Base-by-base conservation (phyloP, 1,140 invertebrate genomes). In the Tetraneura akinire region DNA sequence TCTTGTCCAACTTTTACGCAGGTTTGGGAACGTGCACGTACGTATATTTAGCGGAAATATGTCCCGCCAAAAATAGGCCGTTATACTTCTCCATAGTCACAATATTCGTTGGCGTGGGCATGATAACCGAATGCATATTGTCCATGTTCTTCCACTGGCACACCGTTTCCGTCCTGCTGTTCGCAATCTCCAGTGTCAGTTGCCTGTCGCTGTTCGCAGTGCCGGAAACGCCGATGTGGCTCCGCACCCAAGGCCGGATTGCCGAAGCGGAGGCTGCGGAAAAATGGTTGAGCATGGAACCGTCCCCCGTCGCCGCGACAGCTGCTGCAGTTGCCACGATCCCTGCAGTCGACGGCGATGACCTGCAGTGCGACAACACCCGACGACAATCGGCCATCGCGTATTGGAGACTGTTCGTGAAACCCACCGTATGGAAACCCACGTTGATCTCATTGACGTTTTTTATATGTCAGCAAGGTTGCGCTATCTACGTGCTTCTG, bases 401-500 rank as follows among this genome's bases (percentile, higher is more conserved):
- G 82, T 84, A 89, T 18, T 86, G 87, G 82, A 87, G 88, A 80
- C 87, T 87, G 82, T 85, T 86, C 37, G 4, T n/a, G 21, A 8
- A 14, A 1, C 55, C 51, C 1, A 1, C 84, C 51, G 86, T 88
- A 0, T 85, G 91, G 81, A 91, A 91, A 82, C 91, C 91, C 0
- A 91, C 92, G 82, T 81, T 88, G 1, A 87, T 91, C 4, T 85
- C 92, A 0, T 85, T 91, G 3, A 80, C 86, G 0, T 89, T 92
- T 84, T 92, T 92, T 85, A 83, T 90, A 6, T 89, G 91, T 80
- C 91, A 92, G 87, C 91, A 92, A 83, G 86, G 91, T 71, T 90
- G 89, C 0, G 91, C 91, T 4, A 91, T 92, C 26, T 92, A 94
- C 85, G 90, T 91, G 2, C 89, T 94, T 8, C 86, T 94, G 55